Conservation (phyloP, 2,113 vertebrate genomes). For the Rhinoptilus africanus region DNA sequence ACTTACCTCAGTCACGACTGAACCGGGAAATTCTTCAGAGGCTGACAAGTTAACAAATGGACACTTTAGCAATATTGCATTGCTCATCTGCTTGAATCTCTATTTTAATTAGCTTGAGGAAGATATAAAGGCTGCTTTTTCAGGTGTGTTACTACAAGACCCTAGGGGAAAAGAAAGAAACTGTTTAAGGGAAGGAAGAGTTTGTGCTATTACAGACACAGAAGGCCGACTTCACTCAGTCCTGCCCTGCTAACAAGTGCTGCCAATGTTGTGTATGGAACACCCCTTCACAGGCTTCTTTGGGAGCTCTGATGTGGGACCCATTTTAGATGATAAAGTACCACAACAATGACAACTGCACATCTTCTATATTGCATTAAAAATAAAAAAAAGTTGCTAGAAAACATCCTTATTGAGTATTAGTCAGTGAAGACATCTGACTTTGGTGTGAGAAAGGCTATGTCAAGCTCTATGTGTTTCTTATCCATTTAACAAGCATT, state of each 20-base stretch:
- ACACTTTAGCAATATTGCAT: constrained; percentile 19
- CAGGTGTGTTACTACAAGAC: constrained; percentile 42
- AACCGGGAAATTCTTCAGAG: constrained; percentile 16
- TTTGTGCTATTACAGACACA: background rate
- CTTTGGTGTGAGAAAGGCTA: background rate
- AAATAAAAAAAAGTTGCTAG: background rate
- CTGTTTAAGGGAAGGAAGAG: constrained; percentile 2
- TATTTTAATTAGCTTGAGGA: constrained; percentile 56
- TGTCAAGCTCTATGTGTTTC: background rate
- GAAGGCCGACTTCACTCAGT: constrained; percentile 6
- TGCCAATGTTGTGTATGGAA: background rate
- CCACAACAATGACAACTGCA: background rate
- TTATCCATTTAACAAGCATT: background rate
- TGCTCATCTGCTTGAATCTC: constrained; percentile 26
- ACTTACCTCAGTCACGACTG: background rate
- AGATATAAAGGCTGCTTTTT: constrained; percentile 25
- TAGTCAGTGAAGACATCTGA: background rate
- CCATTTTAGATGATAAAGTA: background rate
- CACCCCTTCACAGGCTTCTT: background rate
- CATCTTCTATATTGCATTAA: background rate
- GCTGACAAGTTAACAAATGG: constrained; percentile 31
- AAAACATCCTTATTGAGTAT: background rate
- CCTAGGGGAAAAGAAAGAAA: background rate
- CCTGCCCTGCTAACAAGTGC: constrained; percentile 10
- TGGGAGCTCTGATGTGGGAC: background rate